Percentiles rank a stretch among this genome's conserved stretches.
Evolutionary conservation across 2,797 vertebrate species (phyloP).

Genomic region (Xiphophorus birchmanni): DNA sequence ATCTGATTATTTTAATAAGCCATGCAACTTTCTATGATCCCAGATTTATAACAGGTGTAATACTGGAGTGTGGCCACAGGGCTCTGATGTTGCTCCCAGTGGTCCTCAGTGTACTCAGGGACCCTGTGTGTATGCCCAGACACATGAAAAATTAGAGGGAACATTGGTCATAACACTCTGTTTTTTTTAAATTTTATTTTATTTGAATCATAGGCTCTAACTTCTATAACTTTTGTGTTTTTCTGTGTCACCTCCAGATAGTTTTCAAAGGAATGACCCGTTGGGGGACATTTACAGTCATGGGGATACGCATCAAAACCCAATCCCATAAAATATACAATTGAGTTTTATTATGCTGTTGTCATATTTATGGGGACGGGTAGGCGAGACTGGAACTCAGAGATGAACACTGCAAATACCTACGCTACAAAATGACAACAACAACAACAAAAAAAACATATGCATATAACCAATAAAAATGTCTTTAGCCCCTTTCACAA

Average conservation of each 20-base stretch:
- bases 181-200: not conserved
- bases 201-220: not conserved
- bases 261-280: not conserved
- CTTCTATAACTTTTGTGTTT: not conserved
- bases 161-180: not conserved
- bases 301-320: not conserved
- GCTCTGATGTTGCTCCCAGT: no score
- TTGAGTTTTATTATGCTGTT: not conserved
- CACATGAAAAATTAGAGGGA: no score
- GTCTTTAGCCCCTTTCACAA: not conserved
- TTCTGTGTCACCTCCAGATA: not conserved
- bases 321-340: not conserved
- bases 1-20: no score
- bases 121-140: no score
- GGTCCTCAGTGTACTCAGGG: no score
- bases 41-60: no score
- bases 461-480: not conserved
- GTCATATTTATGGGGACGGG: not conserved
- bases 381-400: not conserved
- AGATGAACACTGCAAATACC: not conserved
- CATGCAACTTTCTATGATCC: no score
- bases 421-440: not conserved
- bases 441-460: not conserved
- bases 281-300: not conserved
- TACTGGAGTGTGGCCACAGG: no score